These are phyloP conservation scores for Sebastes goodei DNA, from an alignment of 2,797 vertebrate genomes.

Conservation along the genomic window DNA sequence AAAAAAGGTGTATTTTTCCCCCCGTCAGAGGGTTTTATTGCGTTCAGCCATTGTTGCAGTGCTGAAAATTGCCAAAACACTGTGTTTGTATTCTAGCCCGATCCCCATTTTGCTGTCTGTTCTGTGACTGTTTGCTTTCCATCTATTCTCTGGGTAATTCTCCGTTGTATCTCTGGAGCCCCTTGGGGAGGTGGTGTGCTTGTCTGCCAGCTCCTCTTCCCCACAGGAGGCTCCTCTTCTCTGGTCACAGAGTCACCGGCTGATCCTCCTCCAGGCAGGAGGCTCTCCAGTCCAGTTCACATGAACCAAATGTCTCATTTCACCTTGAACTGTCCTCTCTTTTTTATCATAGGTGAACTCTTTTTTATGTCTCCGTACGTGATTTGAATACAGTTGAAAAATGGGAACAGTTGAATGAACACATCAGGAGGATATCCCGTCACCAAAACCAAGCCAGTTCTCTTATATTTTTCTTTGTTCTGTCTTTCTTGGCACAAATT, in stretches of 20 bases:
- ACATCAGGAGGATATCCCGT: background rate
- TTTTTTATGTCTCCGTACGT: background rate
- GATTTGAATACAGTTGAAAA: background rate
- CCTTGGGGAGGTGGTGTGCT: conserved; percentile 1
- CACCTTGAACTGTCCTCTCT: conserved; percentile 16
- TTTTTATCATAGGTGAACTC: background rate
- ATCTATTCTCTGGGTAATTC: conserved; percentile 24
- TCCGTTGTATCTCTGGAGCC: conserved; percentile 16
- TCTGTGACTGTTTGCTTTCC: conserved; percentile 14
- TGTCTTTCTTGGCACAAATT: background rate
- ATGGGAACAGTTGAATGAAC: background rate
- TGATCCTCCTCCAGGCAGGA: conserved; percentile 15
- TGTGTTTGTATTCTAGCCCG: background rate
- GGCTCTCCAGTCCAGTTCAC: conserved; percentile 8
- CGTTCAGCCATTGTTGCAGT: background rate
- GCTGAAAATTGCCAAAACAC: background rate
- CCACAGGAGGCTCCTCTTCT: conserved; percentile 36
- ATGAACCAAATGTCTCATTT: conserved; percentile 36
- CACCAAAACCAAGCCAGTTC: background rate
- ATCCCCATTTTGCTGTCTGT: background rate
- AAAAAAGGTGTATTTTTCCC: too few species aligned
- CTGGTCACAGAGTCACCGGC: conserved; percentile 20
- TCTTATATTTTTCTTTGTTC: background rate
- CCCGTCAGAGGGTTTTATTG: background rate
- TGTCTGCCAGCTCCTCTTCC: conserved; percentile 36